A percentile compares a stretch with the other conserved stretches of the same genome.
phyloP scores from a whole-genome alignment of 2,888 invertebrate genomes.

The Leptinotarsa peninsularis region DNA sequence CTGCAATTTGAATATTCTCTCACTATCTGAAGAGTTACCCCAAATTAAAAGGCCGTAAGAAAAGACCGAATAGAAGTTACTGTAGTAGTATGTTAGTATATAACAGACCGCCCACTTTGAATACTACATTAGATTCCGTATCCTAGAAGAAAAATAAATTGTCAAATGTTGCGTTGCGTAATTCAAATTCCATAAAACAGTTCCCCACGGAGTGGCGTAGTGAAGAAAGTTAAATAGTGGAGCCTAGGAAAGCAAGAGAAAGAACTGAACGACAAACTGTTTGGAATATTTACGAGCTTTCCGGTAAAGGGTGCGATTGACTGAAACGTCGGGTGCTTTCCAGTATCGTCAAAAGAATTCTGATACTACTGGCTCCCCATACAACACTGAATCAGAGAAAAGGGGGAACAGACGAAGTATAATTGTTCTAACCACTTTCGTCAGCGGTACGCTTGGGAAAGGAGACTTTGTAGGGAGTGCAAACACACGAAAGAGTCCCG shows the following conservation, averaged over 20 bases:
- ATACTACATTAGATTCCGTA: too few relatives aligned
- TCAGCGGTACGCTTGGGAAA: conserved; percentile 18
- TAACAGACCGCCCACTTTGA: too few relatives aligned
- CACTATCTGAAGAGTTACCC: too few relatives aligned
- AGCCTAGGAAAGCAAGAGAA: background rate
- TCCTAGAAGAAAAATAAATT: too few relatives aligned
- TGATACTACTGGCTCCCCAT: conserved; percentile 38
- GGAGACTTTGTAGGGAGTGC: conserved; percentile 43
- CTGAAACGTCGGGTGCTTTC: conserved; percentile 33
- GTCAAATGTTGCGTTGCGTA: too few relatives aligned
- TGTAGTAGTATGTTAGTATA: too few relatives aligned
- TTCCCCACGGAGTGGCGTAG: conserved; percentile 22
- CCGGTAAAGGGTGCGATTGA: conserved; percentile 40
- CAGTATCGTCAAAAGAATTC: conserved; percentile 37
- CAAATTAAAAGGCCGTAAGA: too few relatives aligned
- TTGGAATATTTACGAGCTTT: conserved; percentile 33
- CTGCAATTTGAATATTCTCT: too few relatives aligned
- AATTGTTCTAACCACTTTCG: conserved; percentile 56
- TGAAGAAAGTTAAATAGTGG: conserved; percentile 11
- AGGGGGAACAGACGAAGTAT: conserved; percentile 50
- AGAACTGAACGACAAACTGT: conserved; percentile 4
- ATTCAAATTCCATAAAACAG: too few relatives aligned
- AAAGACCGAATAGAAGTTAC: too few relatives aligned
- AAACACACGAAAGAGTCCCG: conserved; percentile 50
- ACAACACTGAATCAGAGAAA: conserved; percentile 45